phyloP scores from a whole-genome alignment of 2,888 invertebrate species.

The Napeogenes inachia region DNA sequence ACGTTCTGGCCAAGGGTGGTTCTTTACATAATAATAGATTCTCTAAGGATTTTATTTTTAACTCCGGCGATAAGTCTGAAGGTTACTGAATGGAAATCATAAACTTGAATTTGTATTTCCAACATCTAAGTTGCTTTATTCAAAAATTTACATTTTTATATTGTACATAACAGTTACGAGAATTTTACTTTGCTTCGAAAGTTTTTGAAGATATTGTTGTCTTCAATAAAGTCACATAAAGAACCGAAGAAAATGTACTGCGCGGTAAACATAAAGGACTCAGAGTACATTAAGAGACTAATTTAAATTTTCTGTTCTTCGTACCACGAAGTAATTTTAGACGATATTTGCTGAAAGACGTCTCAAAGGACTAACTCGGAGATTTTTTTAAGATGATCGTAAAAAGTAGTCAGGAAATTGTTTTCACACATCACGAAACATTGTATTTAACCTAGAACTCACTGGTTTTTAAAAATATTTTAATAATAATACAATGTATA shows the following conservation, averaged over 20 bases:
- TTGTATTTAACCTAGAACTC: constrained; percentile 36
- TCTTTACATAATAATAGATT: constrained; percentile 71
- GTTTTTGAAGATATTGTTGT: constrained; percentile 1
- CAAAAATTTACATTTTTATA: constrained; percentile 5
- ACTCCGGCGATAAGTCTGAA: constrained; percentile 30
- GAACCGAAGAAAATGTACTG: too few relatives aligned
- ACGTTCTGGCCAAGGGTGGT: constrained; percentile 45
- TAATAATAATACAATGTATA: not conserved
- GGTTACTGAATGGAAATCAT: constrained; percentile 31
- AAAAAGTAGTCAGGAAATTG: constrained; percentile 52
- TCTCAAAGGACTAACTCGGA: constrained; percentile 21
- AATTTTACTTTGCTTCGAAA: constrained; percentile 14
- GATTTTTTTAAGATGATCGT: constrained; percentile 56
- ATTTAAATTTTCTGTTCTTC: constrained; percentile 1
- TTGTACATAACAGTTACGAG: constrained; percentile 8
- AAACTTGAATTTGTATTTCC: constrained; percentile 10
- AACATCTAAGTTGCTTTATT: constrained; percentile 3
- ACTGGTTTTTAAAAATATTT: not conserved
- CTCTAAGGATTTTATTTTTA: constrained; percentile 58
- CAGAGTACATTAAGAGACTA: not conserved
- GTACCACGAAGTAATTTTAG: constrained; percentile 7
- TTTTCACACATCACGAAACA: constrained; percentile 56
- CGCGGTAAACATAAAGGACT: not conserved
- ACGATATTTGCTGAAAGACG: constrained; percentile 17
- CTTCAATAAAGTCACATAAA: constrained; percentile 1